Evolutionary conservation across 2,888 invertebrate species (phyloP).

Genomic region (Nomada flava): DNA sequence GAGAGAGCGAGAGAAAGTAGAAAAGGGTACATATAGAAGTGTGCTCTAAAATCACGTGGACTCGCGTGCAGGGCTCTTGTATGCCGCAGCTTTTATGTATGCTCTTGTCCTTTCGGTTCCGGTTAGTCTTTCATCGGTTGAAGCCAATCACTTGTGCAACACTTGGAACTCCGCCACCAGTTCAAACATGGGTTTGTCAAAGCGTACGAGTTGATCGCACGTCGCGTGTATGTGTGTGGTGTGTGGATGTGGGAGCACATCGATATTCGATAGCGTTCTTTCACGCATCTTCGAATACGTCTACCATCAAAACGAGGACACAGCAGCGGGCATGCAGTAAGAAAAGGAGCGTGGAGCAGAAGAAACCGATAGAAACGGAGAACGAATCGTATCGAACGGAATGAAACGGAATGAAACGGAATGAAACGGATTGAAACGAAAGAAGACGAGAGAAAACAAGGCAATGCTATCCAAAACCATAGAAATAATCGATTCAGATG

Average conservation of each 20-base stretch:
- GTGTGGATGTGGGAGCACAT: slow-evolving; percentile 44
- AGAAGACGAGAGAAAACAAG: background rate
- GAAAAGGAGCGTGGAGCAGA: slow-evolving; percentile 21
- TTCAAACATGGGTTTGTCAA: slow-evolving; percentile 66
- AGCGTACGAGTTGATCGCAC: slow-evolving; percentile 64
- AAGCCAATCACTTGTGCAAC: slow-evolving; percentile 56
- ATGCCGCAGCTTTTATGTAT: slow-evolving; percentile 19
- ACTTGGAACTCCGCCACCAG: slow-evolving; percentile 61
- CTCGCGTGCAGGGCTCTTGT: slow-evolving; percentile 54
- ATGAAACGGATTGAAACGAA: background rate
- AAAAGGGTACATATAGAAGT: background rate
- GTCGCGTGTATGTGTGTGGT: slow-evolving; percentile 53
- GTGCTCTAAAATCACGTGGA: slow-evolving; percentile 54
- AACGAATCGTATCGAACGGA: background rate
- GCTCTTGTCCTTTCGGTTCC: slow-evolving; percentile 3
- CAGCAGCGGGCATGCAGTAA: slow-evolving; percentile 61
- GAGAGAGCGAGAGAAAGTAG: background rate
- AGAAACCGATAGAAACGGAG: slow-evolving; percentile 18
- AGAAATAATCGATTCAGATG: background rate
- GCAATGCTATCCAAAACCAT: slow-evolving; percentile 2
- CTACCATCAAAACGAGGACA: slow-evolving; percentile 61
- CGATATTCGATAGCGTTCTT: slow-evolving; percentile 51
- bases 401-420: background rate
- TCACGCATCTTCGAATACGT: slow-evolving; percentile 53
- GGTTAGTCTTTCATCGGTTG: slow-evolving; percentile 8